Evolutionary conservation across 2,888 invertebrate genomes (phyloP).

Genomic region (Drosophila cyrtoloma): DNA sequence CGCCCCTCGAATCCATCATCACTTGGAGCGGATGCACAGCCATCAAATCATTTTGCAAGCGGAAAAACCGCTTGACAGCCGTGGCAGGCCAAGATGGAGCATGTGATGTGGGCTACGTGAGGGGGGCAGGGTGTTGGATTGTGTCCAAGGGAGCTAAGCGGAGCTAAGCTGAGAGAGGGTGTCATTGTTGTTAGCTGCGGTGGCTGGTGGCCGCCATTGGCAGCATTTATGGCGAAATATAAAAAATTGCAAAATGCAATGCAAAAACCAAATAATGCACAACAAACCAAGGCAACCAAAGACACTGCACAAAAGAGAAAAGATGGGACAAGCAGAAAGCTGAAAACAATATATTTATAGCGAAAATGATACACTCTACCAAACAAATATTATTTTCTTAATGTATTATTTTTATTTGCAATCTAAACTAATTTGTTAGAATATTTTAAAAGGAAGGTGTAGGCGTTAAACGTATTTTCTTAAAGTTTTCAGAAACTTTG

Average conservation of each 20-base stretch:
- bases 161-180: not conserved
- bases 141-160: not conserved
- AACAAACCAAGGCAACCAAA: slow-evolving; percentile 48
- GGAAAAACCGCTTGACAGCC: slow-evolving; percentile 78
- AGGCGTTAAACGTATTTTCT: too few species aligned
- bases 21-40: slow-evolving; percentile 75
- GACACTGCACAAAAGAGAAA: slow-evolving; percentile 21
- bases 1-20: slow-evolving; percentile 9
- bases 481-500: not conserved
- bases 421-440: not conserved
- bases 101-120: slow-evolving; percentile 10
- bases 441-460: not conserved
- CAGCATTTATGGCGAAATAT: slow-evolving; percentile 66
- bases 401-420: not conserved
- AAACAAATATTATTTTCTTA: not conserved
- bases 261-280: slow-evolving; percentile 69
- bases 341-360: slow-evolving; percentile 1
- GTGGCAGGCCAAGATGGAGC: slow-evolving; percentile 51
- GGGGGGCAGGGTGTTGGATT: not conserved
- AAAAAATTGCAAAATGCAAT: slow-evolving; percentile 71
- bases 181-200: slow-evolving; percentile 54
- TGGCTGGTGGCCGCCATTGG: slow-evolving; percentile 49
- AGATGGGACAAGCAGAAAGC: slow-evolving; percentile 4
- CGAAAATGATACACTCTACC: not conserved
- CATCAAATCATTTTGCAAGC: slow-evolving; percentile 83